Conservation (phyloP, 2,113 vertebrate species). For the Agelaius tricolor region DNA sequence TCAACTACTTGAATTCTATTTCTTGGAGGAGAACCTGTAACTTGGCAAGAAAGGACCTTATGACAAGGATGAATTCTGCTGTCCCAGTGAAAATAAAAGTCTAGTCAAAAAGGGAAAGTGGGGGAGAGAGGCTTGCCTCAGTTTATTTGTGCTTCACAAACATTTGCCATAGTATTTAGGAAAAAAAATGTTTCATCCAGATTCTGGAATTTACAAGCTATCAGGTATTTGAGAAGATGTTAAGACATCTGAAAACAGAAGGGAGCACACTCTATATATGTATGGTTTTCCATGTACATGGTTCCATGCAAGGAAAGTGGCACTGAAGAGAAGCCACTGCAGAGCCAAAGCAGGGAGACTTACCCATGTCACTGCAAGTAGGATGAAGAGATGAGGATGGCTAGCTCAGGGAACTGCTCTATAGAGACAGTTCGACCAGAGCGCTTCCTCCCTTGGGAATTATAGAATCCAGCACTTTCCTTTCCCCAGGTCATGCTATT, state of each 20-base stretch:
- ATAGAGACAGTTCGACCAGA: neutral
- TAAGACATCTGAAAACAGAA: neutral
- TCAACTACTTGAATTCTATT: neutral
- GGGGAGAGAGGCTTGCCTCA: neutral
- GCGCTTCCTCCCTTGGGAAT: neutral
- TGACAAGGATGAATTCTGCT: neutral
- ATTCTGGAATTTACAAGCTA: neutral
- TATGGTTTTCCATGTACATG: fast-evolving
- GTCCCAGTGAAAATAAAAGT: neutral
- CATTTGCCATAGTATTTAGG: neutral
- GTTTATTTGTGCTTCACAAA: neutral
- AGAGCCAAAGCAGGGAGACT: neutral
- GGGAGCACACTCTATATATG: neutral
- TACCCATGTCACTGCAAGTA: neutral
- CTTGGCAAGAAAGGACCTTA: neutral
- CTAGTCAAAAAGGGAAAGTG: neutral
- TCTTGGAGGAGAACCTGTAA: neutral
- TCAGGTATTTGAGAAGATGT: neutral
- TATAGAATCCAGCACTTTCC: neutral
- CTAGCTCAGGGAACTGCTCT: neutral
- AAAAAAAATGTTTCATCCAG: neutral
- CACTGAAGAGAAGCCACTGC: neutral
- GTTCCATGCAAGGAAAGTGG: neutral
- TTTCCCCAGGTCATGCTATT: neutral
- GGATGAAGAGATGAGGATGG: neutral